Conservation (phyloP, 2,797 vertebrate genomes). For the Ctenosaura bakeri region DNA sequence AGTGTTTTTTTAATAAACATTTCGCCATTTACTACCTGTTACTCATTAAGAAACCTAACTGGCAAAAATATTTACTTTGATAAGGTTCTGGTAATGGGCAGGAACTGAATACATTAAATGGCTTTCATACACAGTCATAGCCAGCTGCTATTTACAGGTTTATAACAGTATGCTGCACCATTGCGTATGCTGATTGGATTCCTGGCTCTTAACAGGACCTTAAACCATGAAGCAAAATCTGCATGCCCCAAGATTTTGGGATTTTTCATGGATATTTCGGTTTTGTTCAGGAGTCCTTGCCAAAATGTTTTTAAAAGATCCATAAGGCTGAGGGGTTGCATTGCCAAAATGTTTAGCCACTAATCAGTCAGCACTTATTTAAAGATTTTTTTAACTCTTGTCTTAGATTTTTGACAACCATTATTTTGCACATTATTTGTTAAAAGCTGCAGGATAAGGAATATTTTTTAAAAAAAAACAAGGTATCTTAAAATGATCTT, state of each 20-base stretch:
- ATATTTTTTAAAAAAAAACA: too few relatives aligned
- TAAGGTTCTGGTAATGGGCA: constrained; percentile 58
- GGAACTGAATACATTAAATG: constrained; percentile 59
- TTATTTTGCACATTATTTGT: constrained; percentile 30
- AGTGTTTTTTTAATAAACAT: not conserved
- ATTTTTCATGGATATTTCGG: constrained; percentile 55
- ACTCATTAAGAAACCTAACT: constrained; percentile 46
- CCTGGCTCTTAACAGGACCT: constrained; percentile 59
- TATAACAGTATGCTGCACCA: constrained; percentile 56
- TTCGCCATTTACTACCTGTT: constrained; percentile 18
- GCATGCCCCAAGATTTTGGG: constrained; percentile 54
- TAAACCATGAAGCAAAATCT: constrained; percentile 65
- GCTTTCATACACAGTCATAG: constrained; percentile 56
- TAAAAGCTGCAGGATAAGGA: constrained; percentile 14
- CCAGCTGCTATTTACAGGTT: constrained; percentile 55
- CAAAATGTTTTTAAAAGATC: constrained; percentile 51
- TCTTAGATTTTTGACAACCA: not conserved
- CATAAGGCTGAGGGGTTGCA: constrained; percentile 51
- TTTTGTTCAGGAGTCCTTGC: constrained; percentile 50
- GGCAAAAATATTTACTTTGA: constrained; percentile 31
- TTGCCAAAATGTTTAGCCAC: constrained; percentile 64
- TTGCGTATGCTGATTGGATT: constrained; percentile 43
- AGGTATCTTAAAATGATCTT: not conserved
- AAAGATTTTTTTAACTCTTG: constrained; percentile 21
- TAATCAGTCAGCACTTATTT: constrained; percentile 37